Evolutionary conservation across 2,113 vertebrate genomes (phyloP), one percentile per base, ranked within the genome.

Genomic region (Elephas maximus): DNA sequence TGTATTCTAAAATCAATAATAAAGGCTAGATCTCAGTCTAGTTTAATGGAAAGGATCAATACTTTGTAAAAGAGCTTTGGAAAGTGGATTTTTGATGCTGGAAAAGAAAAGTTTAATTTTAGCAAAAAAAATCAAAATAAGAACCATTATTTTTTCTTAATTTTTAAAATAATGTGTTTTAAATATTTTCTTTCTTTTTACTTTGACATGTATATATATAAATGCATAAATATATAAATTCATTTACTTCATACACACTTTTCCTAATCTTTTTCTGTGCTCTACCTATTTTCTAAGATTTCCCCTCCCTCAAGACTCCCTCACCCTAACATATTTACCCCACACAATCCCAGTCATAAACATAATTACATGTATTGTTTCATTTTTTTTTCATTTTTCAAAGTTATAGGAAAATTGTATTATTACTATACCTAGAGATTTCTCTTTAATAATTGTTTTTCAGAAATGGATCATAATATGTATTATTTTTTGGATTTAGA

Each of bases 11-110:
- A 96, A 96, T 98, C 96, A 96, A 97, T 96, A 93, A 37, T 62
- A 92, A 91, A 94, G 92, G 62, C 84, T 83, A 94, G 78, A 60
- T 91, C 41, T 83, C n/a, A n/a, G 48, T 97, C 86, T 96, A 63
- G 69, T 90, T 91, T 96, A 96, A 97, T 73, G 84, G 92, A 96
- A 95, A 95, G 44, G 69, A 93, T 95, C 95, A 87, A 97, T 96
- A 77, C 53, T 69, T 86, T 80, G 18, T 90, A 92, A 95, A 77
- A 90, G 80, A 96, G 97, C 71, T 93, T 83, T 95, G 48, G 24
- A 90, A 88, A 88, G 80, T 76, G 10, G 23, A 94, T 79, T 76
- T 81, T 93, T 95, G 94, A 83, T 4, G 60, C 8, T 71, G 14
- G 26, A 96, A 94, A 93, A 94, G 14, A 84, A 10, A 88, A 65